Percentiles rank a stretch among this genome's conserved stretches.
These are phyloP conservation scores for Tachina fera DNA, from an alignment of 2,888 invertebrate species.

Conservation along the genomic window DNA sequence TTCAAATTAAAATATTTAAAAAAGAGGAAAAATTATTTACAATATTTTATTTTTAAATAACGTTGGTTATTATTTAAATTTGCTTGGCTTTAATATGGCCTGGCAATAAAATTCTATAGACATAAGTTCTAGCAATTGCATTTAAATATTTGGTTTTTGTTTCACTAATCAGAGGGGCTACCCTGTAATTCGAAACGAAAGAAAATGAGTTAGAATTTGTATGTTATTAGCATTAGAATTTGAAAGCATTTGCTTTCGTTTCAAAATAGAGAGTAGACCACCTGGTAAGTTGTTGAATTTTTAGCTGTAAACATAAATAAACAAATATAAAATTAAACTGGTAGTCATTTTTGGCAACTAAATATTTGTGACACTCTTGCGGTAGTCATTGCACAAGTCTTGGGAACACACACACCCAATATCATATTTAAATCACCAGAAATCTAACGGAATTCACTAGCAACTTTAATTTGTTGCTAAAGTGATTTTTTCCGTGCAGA, in stretches of 20 bases:
- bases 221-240: too few relatives aligned
- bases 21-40: too few relatives aligned
- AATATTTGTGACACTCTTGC: constrained; percentile 49
- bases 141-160: constrained; percentile 2
- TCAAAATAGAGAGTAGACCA: too few relatives aligned
- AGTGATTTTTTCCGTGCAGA: constrained; percentile 13
- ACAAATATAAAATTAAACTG: constrained; percentile 40
- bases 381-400: constrained; percentile 38
- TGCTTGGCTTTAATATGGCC: too few relatives aligned
- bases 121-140: neutral
- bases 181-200: too few relatives aligned
- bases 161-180: constrained; percentile 33
- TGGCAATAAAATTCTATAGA: neutral
- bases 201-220: too few relatives aligned
- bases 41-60: too few relatives aligned
- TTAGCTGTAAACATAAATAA: constrained; percentile 37
- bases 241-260: too few relatives aligned
- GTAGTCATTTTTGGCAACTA: constrained; percentile 50
- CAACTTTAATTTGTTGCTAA: constrained; percentile 69
- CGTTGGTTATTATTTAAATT: too few relatives aligned
- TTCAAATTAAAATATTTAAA: too few relatives aligned
- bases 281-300: constrained; percentile 40
- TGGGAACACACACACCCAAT: neutral
- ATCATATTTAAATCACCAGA: neutral
- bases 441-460: constrained; percentile 40